Base-by-base conservation (phyloP, 1,140 invertebrate genomes). In the Trichonephila inaurata region DNA sequence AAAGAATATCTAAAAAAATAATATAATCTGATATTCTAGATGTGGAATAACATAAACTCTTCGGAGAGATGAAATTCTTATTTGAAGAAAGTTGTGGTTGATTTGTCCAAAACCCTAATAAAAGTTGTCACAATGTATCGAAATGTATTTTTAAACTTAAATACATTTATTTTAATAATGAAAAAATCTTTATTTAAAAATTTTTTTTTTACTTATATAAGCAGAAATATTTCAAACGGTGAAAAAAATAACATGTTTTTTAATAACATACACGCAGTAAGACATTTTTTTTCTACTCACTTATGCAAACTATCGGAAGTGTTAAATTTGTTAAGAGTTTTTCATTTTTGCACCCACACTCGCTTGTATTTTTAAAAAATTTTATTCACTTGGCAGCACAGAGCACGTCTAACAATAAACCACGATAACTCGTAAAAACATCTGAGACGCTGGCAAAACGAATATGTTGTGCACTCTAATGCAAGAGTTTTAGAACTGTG, bases 301-400 rank as follows among this genome's bases (percentile, higher is more conserved):
- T 0, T 77, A 77, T 19, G 72, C 33, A 33, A 33, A 14, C 24
- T 6, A 77, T 1, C 72, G 2, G 28, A 77, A 18, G 28, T 14
- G 10, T 33, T 33, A 40, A 40, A 40, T 19, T 77, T 77, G 28
- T 77, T 40, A 40, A 77, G 16, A 77, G 33, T 77, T 77, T n/a
- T 18, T 33, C 18, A 6, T 77, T 33, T 77, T 40, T 77, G 2
- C 3, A 33, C 6, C 12, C 14, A 33, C 24, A 40, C 3, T 28
- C 14, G 14, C n/a, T 69, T 10, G 66, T 51, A 51, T 51, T 69
- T 69, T 69, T 69, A 24, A n/a, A 40, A 40, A n/a, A n/a, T 28
- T 69, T 77, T 77, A 77, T 64, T 21, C 72, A 33, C 28, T 77
- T 77, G 72, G 72, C 72, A 77, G 69, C 72, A 28, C 28, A 77